Base-by-base conservation (phyloP, 2,888 invertebrate genomes). In the Calameuta filiformis region DNA sequence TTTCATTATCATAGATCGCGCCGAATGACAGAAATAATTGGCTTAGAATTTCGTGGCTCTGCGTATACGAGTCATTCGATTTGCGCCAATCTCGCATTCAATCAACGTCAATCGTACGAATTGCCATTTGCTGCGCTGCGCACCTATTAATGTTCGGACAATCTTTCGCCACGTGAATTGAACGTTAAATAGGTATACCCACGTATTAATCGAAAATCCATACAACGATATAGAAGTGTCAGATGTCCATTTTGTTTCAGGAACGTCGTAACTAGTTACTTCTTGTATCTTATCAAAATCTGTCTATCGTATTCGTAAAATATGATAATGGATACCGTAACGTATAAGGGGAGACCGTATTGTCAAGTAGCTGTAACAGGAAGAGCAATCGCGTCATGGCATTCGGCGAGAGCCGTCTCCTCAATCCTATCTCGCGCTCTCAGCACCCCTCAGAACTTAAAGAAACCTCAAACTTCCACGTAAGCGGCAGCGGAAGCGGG, bases 31-130 rank as follows among this genome's bases (percentile, higher is more conserved):
- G 56, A 56, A 56, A 9, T 56, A 56, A 56, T 56, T 56, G 56
- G 56, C 9, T 56, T 56, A 56, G 23, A 56, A 56, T 56, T 56
- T 23, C 56, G 56, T 56, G 23, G 56, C 9, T 23, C 56, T 56
- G 56, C 56, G 56, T 23, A 23, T 56, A 23, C 23, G 56, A 56
- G 56, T 56, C 56, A 56, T 56, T 56, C 56, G 56, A 56, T 56
- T 56, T 56, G 56, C 23, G 56, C 56, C 56, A 56, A 56, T 56
- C 23, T 15, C 56, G 23, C 85, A 83, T 84, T 85, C 81, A 81
- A 83, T 81, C 79, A 81, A 81, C 85, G 85, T 83, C 85, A 85
- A 84, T 85, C 82, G 83, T 79, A 79, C 80, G 81, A 75, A 73
- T 79, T 75, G 76, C 78, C 80, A 81, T 85, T 84, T 83, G 81